Percentiles rank a stretch among this genome's conserved stretches.
These are phyloP conservation scores for Tiaroga cobitis DNA, from an alignment of 2,797 vertebrate genomes.

Conservation along the genomic window DNA sequence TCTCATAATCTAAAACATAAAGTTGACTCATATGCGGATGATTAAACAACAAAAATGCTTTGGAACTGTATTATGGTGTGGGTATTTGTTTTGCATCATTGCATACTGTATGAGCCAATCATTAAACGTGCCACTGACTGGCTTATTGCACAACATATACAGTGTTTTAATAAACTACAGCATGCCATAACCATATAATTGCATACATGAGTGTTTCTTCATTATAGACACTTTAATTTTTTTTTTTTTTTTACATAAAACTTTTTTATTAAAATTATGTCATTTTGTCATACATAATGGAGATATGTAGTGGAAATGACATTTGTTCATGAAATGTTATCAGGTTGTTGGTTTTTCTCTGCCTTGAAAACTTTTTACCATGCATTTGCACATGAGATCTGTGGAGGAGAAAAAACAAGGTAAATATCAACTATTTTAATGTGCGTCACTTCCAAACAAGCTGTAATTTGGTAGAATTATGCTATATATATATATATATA, in stretches of 20 bases:
- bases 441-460: background rate
- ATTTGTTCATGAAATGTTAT: background rate
- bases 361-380: background rate
- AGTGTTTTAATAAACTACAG: conserved; percentile 10
- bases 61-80: conserved; percentile 7
- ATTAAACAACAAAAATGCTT: conserved; percentile 4
- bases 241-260: too few species aligned
- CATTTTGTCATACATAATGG: background rate
- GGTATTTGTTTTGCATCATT: conserved; percentile 26
- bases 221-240: background rate
- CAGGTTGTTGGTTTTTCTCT: background rate
- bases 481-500: background rate
- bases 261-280: background rate
- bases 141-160: conserved; percentile 12
- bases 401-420: background rate
- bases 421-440: background rate
- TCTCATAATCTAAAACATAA: conserved; percentile 12
- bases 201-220: background rate
- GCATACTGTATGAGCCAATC: background rate
- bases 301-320: background rate
- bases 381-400: background rate
- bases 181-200: conserved; percentile 37
- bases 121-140: conserved; percentile 31
- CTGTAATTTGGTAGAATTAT: background rate
- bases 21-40: conserved; percentile 11